Evolutionary conservation across 1,140 invertebrate species (phyloP).

Genomic region (Chymomyza costata): DNA sequence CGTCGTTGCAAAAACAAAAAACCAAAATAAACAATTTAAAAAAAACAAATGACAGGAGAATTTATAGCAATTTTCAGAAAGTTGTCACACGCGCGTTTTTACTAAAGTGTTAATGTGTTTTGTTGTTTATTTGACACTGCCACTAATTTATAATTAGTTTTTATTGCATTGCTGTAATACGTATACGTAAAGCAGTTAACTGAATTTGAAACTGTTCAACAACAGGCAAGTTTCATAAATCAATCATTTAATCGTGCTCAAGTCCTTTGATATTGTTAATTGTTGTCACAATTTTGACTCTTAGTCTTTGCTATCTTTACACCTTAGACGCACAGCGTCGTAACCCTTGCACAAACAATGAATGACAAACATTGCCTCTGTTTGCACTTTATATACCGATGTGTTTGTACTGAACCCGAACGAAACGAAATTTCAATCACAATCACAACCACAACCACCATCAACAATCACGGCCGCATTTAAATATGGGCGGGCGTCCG

Average conservation of each 20-base stretch:
- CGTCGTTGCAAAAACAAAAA: not conserved
- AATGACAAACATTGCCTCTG: constrained; percentile 48
- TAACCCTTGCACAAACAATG: constrained; percentile 43
- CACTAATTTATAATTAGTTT: constrained; percentile 10
- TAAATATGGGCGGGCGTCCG: too few relatives aligned
- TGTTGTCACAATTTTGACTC: too few relatives aligned
- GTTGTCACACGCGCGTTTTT: constrained; percentile 1
- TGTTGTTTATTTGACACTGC: not conserved
- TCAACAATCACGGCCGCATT: too few relatives aligned
- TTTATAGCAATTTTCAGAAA: constrained; percentile 10
- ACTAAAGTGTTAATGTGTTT: constrained; percentile 1
- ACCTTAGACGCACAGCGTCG: not conserved
- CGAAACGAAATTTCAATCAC: too few relatives aligned
- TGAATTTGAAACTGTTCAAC: not conserved
- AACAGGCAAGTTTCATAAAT: not conserved
- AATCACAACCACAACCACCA: too few relatives aligned
- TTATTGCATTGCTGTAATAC: constrained; percentile 20
- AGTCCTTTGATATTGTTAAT: not conserved
- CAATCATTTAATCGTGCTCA: not conserved
- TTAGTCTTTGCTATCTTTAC: too few relatives aligned
- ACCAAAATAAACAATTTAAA: constrained; percentile 17
- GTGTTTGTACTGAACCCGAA: constrained; percentile 20
- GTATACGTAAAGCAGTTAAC: not conserved
- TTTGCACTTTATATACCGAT: constrained; percentile 55
- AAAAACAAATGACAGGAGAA: constrained; percentile 37